A percentile compares a stretch with the other conserved stretches of the same genome.
These are phyloP conservation scores for Minunthozetes semirufus DNA, from an alignment of 2,888 invertebrate species.

Conservation along the genomic window DNA sequence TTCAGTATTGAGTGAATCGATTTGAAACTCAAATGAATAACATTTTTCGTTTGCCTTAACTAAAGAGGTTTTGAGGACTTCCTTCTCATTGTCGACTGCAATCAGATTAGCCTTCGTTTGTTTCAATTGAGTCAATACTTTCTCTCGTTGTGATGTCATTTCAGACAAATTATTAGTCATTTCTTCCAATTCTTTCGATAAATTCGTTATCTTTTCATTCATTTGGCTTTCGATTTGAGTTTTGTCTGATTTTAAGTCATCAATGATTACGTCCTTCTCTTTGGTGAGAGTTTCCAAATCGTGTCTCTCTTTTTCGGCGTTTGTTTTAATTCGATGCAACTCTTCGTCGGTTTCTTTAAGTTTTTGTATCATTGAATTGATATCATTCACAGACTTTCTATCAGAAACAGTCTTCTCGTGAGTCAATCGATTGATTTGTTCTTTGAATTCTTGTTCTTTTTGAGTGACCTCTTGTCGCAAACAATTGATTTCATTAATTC, in stretches of 20 bases:
- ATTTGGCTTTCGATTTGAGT: constrained; percentile 21
- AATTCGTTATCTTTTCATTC: neutral
- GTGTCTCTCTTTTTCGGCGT: neutral
- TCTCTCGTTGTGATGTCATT: constrained; percentile 1
- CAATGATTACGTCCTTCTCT: constrained; percentile 21
- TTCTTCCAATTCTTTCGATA: constrained; percentile 20
- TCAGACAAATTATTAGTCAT: neutral
- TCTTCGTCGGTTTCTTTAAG: constrained; percentile 6
- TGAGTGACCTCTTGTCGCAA: neutral
- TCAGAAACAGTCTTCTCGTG: constrained; percentile 6
- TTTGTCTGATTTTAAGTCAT: constrained; percentile 12
- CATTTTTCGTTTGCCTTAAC: constrained; percentile 19
- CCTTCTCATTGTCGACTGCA: constrained; percentile 1
- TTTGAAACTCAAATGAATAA: constrained; percentile 8
- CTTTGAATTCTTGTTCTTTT: constrained; percentile 1
- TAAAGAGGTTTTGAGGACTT: constrained; percentile 10
- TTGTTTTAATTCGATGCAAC: neutral
- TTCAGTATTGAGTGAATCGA: constrained; percentile 2
- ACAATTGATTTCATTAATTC: constrained; percentile 19
- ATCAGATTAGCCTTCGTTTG: neutral
- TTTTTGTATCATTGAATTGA: neutral
- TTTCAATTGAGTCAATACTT: constrained; percentile 5
- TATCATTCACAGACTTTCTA: neutral
- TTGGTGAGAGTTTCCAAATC: constrained; percentile 9
- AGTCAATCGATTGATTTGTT: constrained; percentile 14